Conservation (phyloP, 2,113 vertebrate species). For the Uria lomvia region DNA sequence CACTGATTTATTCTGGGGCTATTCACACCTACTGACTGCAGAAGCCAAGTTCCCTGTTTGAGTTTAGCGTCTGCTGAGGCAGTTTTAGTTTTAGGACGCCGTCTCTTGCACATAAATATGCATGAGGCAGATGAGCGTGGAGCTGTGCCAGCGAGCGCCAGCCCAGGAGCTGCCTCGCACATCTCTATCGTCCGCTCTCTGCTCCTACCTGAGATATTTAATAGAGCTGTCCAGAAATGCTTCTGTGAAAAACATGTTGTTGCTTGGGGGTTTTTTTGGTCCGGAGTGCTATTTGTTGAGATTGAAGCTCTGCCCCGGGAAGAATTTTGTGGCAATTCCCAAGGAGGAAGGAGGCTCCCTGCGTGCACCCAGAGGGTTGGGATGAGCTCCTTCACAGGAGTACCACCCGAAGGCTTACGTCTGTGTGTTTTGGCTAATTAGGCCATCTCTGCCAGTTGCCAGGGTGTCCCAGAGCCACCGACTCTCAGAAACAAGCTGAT, state of each 20-base stretch:
- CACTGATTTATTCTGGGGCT: background rate
- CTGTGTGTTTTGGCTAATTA: background rate
- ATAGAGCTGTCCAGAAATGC: background rate
- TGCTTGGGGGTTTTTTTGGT: background rate
- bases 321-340: background rate
- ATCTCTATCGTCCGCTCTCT: background rate
- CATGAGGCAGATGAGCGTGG: background rate
- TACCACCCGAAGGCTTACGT: background rate
- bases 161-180: background rate
- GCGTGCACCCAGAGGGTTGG: fast-evolving
- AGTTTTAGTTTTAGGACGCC: background rate
- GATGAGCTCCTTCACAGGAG: background rate
- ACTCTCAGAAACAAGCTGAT: background rate
- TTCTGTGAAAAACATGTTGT: background rate
- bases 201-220: background rate
- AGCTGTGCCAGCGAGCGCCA: background rate
- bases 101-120: background rate
- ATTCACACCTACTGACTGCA: background rate
- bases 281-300: fast-evolving
- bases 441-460: no score
- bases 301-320: background rate
- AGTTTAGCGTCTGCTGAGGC: background rate
- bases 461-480: background rate
- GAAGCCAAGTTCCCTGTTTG: background rate
- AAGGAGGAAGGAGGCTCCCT: background rate